Evolutionary conservation across 64 coral and sea anemone genomes (phyloP).

Genomic region (Stichodactyla helianthus): DNA sequence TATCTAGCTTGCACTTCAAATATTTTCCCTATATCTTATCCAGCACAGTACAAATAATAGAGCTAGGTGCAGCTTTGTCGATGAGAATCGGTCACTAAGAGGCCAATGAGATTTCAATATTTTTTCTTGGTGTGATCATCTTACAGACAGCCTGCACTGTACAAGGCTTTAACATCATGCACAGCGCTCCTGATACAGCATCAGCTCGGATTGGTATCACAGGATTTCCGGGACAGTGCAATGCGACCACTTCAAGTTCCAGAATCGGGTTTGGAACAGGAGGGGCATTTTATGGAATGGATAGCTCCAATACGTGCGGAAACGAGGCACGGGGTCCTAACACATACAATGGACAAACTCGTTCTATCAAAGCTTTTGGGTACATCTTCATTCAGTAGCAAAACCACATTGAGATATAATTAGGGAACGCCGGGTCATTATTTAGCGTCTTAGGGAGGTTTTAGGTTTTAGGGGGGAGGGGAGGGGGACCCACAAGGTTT

Average conservation of each 20-base stretch:
- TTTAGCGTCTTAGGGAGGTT: too few species aligned
- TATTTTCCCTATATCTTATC: too few species aligned
- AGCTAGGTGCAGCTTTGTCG: too few species aligned
- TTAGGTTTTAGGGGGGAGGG: too few species aligned
- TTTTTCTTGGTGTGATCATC: not conserved
- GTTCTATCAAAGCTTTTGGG: constrained; percentile 26
- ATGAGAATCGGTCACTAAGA: too few species aligned
- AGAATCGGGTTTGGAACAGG: constrained; percentile 58
- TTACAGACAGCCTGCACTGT: constrained; percentile 16
- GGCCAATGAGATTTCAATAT: not conserved
- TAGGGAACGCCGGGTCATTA: too few species aligned
- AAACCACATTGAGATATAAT: too few species aligned
- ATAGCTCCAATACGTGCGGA: constrained; percentile 31
- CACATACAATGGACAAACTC: not conserved
- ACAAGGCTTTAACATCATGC: constrained; percentile 55
- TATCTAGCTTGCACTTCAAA: too few species aligned
- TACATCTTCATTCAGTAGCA: constrained; percentile 61
- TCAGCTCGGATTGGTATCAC: constrained; percentile 65
- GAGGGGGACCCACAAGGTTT: too few species aligned
- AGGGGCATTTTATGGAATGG: constrained; percentile 17
- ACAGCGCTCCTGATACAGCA: not conserved
- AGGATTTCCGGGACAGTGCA: not conserved
- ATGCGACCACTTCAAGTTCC: not conserved
- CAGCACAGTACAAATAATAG: too few species aligned
- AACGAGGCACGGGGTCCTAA: not conserved